Percentiles rank a stretch among this genome's conserved stretches.
phyloP scores from a whole-genome alignment of 2,797 vertebrate species.

The Pelodytes ibericus region DNA sequence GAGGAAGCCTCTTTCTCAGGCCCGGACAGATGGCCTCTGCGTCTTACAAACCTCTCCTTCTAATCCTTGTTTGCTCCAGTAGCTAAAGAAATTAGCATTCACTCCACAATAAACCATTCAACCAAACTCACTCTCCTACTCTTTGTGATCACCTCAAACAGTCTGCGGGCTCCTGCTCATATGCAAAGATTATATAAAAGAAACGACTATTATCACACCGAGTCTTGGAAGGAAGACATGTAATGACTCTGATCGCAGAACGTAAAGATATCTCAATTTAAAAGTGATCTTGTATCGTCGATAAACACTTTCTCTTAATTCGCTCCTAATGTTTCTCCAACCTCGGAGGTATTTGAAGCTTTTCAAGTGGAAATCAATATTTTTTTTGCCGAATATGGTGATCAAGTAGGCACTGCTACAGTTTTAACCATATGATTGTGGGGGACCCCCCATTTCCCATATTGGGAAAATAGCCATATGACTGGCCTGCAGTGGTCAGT shows the following conservation, averaged over 20 bases:
- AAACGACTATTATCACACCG: constrained; percentile 60
- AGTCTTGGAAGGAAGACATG: constrained; percentile 48
- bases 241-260: constrained; percentile 43
- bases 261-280: constrained; percentile 52
- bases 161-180: constrained; percentile 52
- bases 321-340: not conserved
- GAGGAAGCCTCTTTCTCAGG: constrained; percentile 69
- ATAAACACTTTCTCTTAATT: constrained; percentile 25
- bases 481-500: too few species aligned
- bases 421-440: too few species aligned
- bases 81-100: constrained; percentile 69
- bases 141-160: constrained; percentile 61
- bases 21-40: constrained; percentile 71
- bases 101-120: constrained; percentile 68
- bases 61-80: constrained; percentile 69
- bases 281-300: constrained; percentile 20
- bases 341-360: constrained; percentile 6
- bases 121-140: constrained; percentile 59
- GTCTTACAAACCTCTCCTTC: constrained; percentile 67
- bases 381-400: too few species aligned
- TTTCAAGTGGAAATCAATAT: constrained; percentile 36
- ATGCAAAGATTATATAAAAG: constrained; percentile 62
- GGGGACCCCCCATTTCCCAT: too few species aligned
- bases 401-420: too few species aligned
- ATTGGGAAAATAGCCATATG: too few species aligned